Percentiles rank a stretch among this genome's conserved stretches.
Evolutionary conservation across 2,797 vertebrate genomes (phyloP).

Genomic region (Ataeniobius toweri): DNA sequence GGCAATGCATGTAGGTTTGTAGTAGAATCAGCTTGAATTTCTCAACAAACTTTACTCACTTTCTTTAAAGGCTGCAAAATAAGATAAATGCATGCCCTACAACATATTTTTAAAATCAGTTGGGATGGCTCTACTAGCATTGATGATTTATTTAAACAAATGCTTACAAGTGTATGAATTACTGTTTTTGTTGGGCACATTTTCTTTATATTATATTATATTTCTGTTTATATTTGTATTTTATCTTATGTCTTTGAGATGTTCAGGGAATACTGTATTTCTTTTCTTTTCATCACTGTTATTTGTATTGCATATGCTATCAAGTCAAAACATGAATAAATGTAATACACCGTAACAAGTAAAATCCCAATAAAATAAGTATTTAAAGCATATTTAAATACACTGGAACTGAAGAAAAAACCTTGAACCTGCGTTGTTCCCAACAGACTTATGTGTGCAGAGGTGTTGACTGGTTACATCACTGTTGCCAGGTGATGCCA

Average conservation of each 20-base stretch:
- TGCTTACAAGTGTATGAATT: neutral
- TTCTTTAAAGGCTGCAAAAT: too few relatives aligned
- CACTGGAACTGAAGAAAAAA: constrained; percentile 12
- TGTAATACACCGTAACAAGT: neutral
- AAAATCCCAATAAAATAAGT: neutral
- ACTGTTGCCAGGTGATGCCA: constrained; percentile 54
- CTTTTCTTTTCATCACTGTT: neutral
- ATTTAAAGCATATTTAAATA: neutral
- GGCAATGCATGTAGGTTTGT: neutral
- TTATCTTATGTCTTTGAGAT: too few relatives aligned
- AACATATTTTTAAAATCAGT: neutral
- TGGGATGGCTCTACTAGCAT: neutral
- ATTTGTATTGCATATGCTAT: neutral
- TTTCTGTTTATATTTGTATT: neutral
- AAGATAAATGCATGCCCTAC: neutral
- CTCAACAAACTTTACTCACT: too few relatives aligned
- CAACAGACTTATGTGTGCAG: constrained; percentile 25
- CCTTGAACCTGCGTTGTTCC: constrained; percentile 11
- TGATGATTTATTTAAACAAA: too few relatives aligned
- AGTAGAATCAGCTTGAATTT: too few relatives aligned
- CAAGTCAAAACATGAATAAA: neutral
- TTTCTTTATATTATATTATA: neutral
- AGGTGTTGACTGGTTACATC: constrained; percentile 24
- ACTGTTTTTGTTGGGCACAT: neutral
- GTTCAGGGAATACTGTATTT: neutral